A percentile compares a stretch with the other conserved stretches of the same genome.
Conservation (phyloP, 1,140 invertebrate genomes). For the Ctenoplectra terminalis region DNA sequence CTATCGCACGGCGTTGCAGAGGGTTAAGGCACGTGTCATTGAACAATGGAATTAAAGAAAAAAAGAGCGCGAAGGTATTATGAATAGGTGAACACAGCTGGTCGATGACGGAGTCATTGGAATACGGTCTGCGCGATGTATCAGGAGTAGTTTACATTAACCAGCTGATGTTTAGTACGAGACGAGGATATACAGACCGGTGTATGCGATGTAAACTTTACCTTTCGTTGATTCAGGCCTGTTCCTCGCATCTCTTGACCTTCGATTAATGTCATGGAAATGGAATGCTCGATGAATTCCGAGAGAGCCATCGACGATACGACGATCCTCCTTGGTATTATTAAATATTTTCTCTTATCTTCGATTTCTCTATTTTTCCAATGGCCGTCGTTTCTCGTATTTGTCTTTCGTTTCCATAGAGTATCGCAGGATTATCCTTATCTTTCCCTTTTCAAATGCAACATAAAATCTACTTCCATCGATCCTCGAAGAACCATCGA, state of each 20-base stretch:
- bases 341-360: neutral
- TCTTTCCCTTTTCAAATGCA: neutral
- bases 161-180: constrained; percentile 47
- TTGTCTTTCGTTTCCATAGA: neutral
- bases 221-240: constrained; percentile 53
- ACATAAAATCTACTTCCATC: neutral
- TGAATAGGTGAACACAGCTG: constrained; percentile 26
- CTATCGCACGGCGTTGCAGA: no score
- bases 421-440: neutral
- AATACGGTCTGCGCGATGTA: constrained; percentile 10
- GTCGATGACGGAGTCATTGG: neutral
- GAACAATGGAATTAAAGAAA: neutral
- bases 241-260: constrained; percentile 10
- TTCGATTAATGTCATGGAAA: constrained; percentile 38
- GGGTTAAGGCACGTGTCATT: neutral
- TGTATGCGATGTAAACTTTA: constrained; percentile 48
- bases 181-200: constrained; percentile 17
- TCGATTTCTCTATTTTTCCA: neutral
- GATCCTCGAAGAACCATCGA: constrained; percentile 19
- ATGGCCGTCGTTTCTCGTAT: neutral
- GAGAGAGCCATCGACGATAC: neutral
- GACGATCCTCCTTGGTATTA: neutral
- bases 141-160: constrained; percentile 34
- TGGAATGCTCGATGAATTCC: neutral
- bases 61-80: neutral